Conservation (phyloP, 2,113 vertebrate genomes). For the Scartelaos histophorus region DNA sequence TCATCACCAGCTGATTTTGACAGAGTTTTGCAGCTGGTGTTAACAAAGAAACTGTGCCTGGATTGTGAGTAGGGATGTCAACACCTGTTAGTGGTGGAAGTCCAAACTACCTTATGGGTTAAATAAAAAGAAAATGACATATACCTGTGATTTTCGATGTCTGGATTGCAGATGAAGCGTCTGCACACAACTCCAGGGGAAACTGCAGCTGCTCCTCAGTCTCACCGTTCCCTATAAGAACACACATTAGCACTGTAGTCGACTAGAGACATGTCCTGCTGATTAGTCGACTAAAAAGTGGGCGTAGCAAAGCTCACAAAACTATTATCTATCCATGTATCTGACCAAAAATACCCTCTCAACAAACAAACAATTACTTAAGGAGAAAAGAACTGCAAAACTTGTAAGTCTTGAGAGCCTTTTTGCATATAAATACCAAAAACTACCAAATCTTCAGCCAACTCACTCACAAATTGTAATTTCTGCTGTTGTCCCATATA, state of each 20-base stretch:
- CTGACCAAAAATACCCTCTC: too few species aligned
- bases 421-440: too few species aligned
- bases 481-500: too few species aligned
- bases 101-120: conserved; percentile 8
- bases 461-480: too few species aligned
- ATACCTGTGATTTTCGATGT: conserved; percentile 85
- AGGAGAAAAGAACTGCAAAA: too few species aligned
- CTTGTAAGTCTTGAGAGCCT: too few species aligned
- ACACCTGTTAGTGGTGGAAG: conserved; percentile 46
- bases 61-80: conserved; percentile 50
- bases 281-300: too few species aligned
- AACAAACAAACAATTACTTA: too few species aligned
- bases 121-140: not conserved
- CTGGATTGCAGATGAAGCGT: conserved; percentile 81
- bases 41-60: conserved; percentile 70
- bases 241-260: not conserved
- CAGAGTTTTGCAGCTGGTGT: conserved; percentile 69
- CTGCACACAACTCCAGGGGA: conserved; percentile 88
- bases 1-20: conserved; percentile 68
- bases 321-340: too few species aligned
- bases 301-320: too few species aligned
- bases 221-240: conserved; percentile 80
- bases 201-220: conserved; percentile 96
- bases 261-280: too few species aligned
- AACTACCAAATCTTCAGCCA: too few species aligned